Base-by-base conservation (phyloP, 1,140 invertebrate species). In the Chionoecetes opilio region DNA sequence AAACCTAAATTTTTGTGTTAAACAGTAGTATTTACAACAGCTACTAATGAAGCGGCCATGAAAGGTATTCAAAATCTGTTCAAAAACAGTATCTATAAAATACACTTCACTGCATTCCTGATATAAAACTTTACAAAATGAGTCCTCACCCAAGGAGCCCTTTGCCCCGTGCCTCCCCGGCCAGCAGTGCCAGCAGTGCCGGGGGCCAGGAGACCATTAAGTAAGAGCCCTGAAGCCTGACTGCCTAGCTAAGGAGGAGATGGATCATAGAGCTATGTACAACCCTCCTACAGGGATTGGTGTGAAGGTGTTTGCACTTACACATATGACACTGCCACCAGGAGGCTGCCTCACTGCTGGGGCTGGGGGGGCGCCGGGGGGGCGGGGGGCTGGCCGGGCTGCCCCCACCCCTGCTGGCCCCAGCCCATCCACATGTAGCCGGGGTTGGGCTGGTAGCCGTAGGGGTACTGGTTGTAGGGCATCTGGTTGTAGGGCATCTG, bases 381-480 rank as follows among this genome's bases (percentile, higher is more conserved):
- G 8, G 94, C 84, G 31, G 53, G 82, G n/a, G n/a, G 92, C 82
- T 96, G 95, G 38, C 92, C 75, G 29, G 95, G 95, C 85, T 96
- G 95, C 26, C 95, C 93, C 95, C 95, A 96, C 17, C 95, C 95
- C 46, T 96, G 95, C 91, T 96, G 95, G 31, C 95, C 95, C 95
- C 95, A 96, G n/a, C 95, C 95, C 95, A 96, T 96, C 95, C 95
- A 96, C 95, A 96, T 96, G 38, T 96, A 96, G 9, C 95, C 91
- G 84, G 93, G 95, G 38, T 96, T 96, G 32, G 95, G 95, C 29
- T 94, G 95, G 91, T 96, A 96, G 32, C 95, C 95, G 93, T 96
- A 96, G 26, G 94, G 82, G 53, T 96, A 96, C 32, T 96, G 95
- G 53, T 94, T 94, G 84, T 96, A 96, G 53, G 91, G 91, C 93